Evolutionary conservation across 2,113 vertebrate genomes (phyloP).

Genomic region (Tichodroma muraria): DNA sequence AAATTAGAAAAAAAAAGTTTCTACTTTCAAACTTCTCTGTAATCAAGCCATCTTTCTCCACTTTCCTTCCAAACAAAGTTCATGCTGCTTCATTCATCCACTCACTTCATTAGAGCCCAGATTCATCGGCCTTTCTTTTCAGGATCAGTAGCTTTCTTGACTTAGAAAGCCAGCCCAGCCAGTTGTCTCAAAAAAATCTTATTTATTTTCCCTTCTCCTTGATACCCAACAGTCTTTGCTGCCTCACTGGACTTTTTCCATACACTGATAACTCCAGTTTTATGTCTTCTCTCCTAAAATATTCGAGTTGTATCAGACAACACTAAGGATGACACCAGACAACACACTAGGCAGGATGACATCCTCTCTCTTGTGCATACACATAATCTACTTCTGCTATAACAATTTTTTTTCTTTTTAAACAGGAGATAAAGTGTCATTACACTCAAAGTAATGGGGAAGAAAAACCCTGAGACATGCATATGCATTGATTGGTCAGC

Average conservation of each 20-base stretch:
- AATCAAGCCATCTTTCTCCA: background rate
- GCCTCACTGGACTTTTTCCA: background rate
- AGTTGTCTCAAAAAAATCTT: background rate
- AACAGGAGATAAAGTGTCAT: background rate
- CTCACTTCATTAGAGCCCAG: background rate
- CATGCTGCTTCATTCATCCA: background rate
- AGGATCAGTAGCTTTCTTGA: background rate
- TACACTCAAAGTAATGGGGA: background rate
- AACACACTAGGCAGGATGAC: background rate
- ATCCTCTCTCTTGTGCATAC: background rate
- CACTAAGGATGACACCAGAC: background rate
- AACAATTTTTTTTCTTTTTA: background rate
- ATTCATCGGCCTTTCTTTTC: background rate
- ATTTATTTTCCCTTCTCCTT: background rate
- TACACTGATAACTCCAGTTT: background rate
- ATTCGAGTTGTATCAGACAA: background rate
- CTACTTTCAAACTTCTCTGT: slow-evolving; percentile 15
- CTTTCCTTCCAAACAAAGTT: background rate
- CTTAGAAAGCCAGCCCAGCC: background rate
- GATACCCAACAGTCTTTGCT: background rate
- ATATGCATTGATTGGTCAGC: background rate
- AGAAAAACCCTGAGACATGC: background rate
- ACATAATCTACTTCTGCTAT: background rate
- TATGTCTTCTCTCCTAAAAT: background rate
- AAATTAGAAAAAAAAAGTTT: slow-evolving; percentile 19